Evolutionary conservation across 2,797 vertebrate genomes (phyloP).

Genomic region (Oophaga sylvatica): DNA sequence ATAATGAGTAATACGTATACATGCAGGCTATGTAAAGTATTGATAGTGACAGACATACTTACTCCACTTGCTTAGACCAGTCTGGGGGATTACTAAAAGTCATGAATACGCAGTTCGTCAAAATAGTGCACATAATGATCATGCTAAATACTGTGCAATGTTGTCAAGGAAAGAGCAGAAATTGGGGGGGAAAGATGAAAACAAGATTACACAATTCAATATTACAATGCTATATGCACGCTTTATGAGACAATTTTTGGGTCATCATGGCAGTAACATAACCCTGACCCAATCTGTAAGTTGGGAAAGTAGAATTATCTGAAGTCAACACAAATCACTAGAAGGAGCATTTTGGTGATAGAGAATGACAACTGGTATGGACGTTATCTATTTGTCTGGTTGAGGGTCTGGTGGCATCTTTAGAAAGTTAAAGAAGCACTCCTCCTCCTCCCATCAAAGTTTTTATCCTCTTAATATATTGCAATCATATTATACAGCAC

Average conservation of each 20-base stretch:
- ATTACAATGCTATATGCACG: not conserved
- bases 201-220: not conserved
- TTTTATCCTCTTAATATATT: no score
- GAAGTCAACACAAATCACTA: not conserved
- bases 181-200: not conserved
- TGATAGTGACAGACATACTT: constrained; percentile 74
- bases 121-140: constrained; percentile 99
- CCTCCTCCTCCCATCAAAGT: no score
- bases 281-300: not conserved
- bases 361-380: not conserved
- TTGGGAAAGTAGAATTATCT: not conserved
- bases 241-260: not conserved
- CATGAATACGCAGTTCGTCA: constrained; percentile 99
- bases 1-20: not conserved
- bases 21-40: not conserved
- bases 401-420: not conserved
- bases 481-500: no score
- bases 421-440: no score
- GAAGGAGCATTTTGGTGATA: not conserved
- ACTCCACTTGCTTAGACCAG: constrained; percentile 99
- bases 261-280: no score
- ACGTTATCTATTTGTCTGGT: not conserved
- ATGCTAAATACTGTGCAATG: constrained; percentile 95
- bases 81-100: constrained; percentile 99
- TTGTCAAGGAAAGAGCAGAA: constrained; percentile 72